Evolutionary conservation across 2,888 invertebrate genomes (phyloP).

Genomic region (Drosophila neutralis): DNA sequence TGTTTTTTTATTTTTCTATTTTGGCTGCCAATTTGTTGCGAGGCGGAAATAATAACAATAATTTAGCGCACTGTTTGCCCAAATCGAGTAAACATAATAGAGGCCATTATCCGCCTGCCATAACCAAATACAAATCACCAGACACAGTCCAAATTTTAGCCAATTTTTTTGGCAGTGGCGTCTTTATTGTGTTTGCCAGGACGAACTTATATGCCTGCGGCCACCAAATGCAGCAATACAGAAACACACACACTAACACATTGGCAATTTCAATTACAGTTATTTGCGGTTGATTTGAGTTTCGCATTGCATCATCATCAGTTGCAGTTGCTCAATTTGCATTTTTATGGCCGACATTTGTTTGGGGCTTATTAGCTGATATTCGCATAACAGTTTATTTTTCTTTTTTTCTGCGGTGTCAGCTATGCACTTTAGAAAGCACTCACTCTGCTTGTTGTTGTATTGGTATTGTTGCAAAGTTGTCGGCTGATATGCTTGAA

Average conservation of each 20-base stretch:
- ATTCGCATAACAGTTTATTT: constrained; percentile 45
- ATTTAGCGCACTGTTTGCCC: constrained; percentile 76
- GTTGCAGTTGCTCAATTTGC: constrained; percentile 73
- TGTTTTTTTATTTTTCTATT: constrained; percentile 34
- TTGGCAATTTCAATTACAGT: constrained; percentile 41
- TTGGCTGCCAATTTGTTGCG: constrained; percentile 63
- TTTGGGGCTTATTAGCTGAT: constrained; percentile 63
- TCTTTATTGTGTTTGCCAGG: constrained; percentile 37
- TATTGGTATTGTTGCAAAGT: constrained; percentile 5
- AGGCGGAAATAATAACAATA: constrained; percentile 77
- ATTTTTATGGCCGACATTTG: constrained; percentile 70
- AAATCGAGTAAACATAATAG: constrained; percentile 79
- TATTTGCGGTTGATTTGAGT: constrained; percentile 58
- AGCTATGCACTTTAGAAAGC: constrained; percentile 65
- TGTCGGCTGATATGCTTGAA: constrained; percentile 65
- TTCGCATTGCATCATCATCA: constrained; percentile 57
- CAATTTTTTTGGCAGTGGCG: constrained; percentile 32
- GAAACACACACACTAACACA: constrained; percentile 15
- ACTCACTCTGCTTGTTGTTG: constrained; percentile 24
- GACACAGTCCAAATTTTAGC: constrained; percentile 16
- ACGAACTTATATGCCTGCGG: constrained; percentile 34
- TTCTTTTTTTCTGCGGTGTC: constrained; percentile 26
- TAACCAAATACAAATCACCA: constrained; percentile 52
- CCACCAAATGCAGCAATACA: constrained; percentile 5
- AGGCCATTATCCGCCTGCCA: constrained; percentile 56